These are phyloP conservation scores for Leptopilina drosophilae DNA, from an alignment of 2,888 invertebrate species.

Conservation along the genomic window DNA sequence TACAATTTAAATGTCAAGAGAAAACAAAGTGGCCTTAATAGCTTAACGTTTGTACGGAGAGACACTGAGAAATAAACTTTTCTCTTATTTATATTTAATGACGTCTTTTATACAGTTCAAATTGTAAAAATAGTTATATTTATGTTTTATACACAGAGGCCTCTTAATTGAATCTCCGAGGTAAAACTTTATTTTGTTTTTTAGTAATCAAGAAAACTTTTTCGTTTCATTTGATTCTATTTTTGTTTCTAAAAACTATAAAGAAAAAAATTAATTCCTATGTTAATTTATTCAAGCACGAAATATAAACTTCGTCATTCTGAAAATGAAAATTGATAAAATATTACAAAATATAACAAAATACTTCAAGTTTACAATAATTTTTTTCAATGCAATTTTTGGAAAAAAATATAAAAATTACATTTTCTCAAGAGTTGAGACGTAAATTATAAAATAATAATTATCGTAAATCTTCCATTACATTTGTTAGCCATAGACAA, in stretches of 20 bases:
- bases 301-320: neutral
- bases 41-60: neutral
- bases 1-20: conserved; percentile 7
- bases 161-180: neutral
- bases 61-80: neutral
- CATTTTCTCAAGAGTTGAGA: too few species aligned
- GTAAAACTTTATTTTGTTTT: neutral
- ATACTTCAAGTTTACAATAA: too few species aligned
- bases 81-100: conserved; percentile 18
- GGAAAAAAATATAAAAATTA: too few species aligned
- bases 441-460: too few species aligned
- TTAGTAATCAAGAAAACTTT: neutral
- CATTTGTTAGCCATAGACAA: too few species aligned
- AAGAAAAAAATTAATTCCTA: neutral
- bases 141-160: neutral
- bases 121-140: conserved; percentile 16
- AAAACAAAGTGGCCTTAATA: conserved; percentile 10
- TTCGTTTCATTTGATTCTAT: too few species aligned
- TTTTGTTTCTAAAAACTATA: neutral
- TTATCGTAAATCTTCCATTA: too few species aligned
- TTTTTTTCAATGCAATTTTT: too few species aligned
- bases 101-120: neutral
- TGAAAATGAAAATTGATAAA: too few species aligned
- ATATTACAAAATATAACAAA: too few species aligned
- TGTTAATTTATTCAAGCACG: neutral